Conservation (phyloP, 1,140 invertebrate species). For the Scaptomyza hsui region DNA sequence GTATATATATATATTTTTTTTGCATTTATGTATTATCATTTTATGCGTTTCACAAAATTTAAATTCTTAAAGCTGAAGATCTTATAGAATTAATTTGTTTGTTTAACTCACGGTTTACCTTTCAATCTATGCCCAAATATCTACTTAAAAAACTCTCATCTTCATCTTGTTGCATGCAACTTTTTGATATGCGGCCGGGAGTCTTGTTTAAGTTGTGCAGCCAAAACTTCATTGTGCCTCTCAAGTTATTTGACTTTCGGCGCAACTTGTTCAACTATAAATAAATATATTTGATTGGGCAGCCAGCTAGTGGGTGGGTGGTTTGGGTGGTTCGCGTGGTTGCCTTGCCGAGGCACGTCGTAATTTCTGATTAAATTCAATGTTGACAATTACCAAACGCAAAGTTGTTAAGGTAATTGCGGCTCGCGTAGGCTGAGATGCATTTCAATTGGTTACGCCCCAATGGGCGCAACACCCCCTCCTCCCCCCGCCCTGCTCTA, state of each 20-base stretch:
- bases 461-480: background rate
- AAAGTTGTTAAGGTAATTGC: slow-evolving; percentile 75
- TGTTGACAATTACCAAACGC: slow-evolving; percentile 62
- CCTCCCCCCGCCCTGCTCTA: background rate
- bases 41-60: background rate
- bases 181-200: slow-evolving; percentile 1
- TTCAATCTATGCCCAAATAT: background rate
- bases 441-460: slow-evolving; percentile 62
- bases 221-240: slow-evolving; percentile 3
- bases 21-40: slow-evolving; percentile 6
- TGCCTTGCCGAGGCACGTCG: slow-evolving; percentile 45
- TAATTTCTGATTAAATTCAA: slow-evolving; percentile 74
- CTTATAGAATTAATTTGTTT: background rate
- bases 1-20: background rate
- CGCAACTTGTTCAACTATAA: slow-evolving; percentile 1
- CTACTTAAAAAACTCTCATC: too few species aligned
- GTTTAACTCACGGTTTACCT: background rate
- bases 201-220: slow-evolving; percentile 13
- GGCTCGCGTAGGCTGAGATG: slow-evolving; percentile 63
- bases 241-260: slow-evolving; percentile 3
- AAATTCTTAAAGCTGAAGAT: slow-evolving; percentile 5
- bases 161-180: slow-evolving; percentile 13
- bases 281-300: slow-evolving; percentile 18
- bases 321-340: background rate
- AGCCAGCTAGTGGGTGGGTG: background rate